Evolutionary conservation across 2,888 invertebrate species (phyloP), one percentile per base, ranked within the genome.

Genomic region (Drosophila kuntzei): DNA sequence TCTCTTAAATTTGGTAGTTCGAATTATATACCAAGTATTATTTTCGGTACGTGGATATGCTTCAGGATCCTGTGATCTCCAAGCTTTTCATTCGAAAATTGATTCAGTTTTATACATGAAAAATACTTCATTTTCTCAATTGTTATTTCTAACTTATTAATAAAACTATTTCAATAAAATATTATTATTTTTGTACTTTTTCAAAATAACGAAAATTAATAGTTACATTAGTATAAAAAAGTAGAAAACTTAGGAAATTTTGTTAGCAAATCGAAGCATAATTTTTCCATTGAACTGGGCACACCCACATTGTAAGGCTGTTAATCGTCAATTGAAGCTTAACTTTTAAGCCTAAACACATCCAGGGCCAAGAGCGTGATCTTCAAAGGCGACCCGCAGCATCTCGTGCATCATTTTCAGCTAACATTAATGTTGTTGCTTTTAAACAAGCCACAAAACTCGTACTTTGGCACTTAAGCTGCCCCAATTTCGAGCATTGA

Each of bases 401-500:
- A 62, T 44, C 71, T 58, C 50, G 51, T 69, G 69, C 63, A 72
- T 72, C 39, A 46, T 57, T 39, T 55, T 46, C 66, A 41, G 69
- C 65, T 39, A 62, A 76, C 61, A 39, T 69, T 49, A 14, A 46
- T 58, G 25, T 25, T 55, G 57, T 51, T 66, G 68, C 65, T 46
- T 39, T 62, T 41, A 69, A 54, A 59, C 72, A 53, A 58, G 73
- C 68, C 47, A 75, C 43, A 63, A 68, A 59, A 61, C 64, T 76
- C 54, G 68, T 69, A 75, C 32, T 62, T 80, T 82, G 83, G 83
- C 80, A 85, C 85, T 85, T 80, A 85, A 79, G 72, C 55, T 89
- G 85, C 69, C 85, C 85, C 88, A 86, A 86, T 88, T 89, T 79
- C 54, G 39, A 77, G 57, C 57, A 72, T 44, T 89, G 83, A 85